Conservation (phyloP, 2,888 invertebrate species). For the Euzophera pinguis region DNA sequence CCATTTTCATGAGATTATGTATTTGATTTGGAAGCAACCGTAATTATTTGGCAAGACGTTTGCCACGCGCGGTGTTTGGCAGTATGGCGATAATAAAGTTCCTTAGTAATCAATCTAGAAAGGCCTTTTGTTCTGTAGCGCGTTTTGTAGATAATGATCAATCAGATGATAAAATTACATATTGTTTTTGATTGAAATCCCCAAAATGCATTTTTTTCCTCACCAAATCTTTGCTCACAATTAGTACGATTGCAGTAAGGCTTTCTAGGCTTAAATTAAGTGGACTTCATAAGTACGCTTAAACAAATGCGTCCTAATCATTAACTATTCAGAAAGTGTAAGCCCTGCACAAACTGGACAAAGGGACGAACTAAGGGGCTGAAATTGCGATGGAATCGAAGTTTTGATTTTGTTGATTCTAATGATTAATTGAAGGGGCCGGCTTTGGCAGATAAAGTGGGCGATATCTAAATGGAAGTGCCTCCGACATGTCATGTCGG, state of each 20-base stretch:
- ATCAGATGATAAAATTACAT: too few species aligned
- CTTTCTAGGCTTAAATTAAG: too few species aligned
- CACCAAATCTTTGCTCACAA: too few species aligned
- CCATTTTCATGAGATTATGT: neutral
- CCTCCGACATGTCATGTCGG: slow-evolving; percentile 2
- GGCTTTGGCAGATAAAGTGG: slow-evolving; percentile 3
- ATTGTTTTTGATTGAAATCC: too few species aligned
- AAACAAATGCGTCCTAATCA: neutral
- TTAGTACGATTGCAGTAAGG: too few species aligned
- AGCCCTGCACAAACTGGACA: neutral
- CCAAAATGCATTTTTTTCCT: too few species aligned
- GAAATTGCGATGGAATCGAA: neutral
- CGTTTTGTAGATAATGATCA: too few species aligned
- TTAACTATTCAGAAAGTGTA: neutral
- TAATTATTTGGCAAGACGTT: neutral
- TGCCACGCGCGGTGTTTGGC: too few species aligned
- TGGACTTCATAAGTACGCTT: too few species aligned
- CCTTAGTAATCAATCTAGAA: too few species aligned
- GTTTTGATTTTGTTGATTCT: slow-evolving; percentile 7
- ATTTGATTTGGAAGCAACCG: neutral
- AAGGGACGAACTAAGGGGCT: neutral
- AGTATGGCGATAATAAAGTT: too few species aligned
- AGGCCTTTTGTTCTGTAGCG: too few species aligned
- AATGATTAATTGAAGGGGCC: slow-evolving; percentile 9
- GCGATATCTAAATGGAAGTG: neutral